Conservation (phyloP, 2,888 invertebrate species). For the Drosophila neotestacea region DNA sequence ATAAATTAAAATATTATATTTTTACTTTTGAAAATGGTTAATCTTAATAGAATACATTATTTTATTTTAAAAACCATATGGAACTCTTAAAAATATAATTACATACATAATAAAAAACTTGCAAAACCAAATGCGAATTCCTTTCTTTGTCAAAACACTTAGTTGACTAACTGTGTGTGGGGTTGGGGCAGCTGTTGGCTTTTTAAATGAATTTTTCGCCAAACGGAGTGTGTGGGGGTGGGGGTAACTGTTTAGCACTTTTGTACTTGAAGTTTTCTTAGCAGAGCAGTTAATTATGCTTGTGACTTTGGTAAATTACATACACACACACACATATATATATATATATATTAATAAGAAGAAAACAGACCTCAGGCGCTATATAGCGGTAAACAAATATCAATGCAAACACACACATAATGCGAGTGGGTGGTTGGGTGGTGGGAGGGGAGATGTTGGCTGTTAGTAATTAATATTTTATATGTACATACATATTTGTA, state of each 20-base stretch:
- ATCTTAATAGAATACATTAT: too few relatives aligned
- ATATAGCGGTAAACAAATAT: slow-evolving; percentile 57
- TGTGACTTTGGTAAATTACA: slow-evolving; percentile 52
- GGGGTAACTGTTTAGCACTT: slow-evolving; percentile 3
- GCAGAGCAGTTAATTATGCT: slow-evolving; percentile 71
- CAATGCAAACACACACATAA: slow-evolving; percentile 27
- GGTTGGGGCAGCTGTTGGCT: slow-evolving; percentile 43
- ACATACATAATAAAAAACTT: too few relatives aligned
- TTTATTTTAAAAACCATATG: too few relatives aligned
- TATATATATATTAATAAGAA: slow-evolving; percentile 8
- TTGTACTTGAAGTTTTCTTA: slow-evolving; percentile 9
- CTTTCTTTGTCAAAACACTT: too few relatives aligned
- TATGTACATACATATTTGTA: slow-evolving; percentile 29
- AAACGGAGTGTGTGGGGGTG: not conserved
- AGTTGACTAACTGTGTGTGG: too few relatives aligned
- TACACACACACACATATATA: slow-evolving; percentile 7
- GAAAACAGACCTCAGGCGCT: slow-evolving; percentile 57
- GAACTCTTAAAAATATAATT: too few relatives aligned
- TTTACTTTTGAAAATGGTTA: too few relatives aligned
- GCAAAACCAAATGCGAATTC: too few relatives aligned
- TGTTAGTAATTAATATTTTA: slow-evolving; percentile 62
- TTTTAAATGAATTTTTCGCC: slow-evolving; percentile 34
- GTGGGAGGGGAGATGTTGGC: slow-evolving; percentile 14
- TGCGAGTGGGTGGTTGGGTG: slow-evolving; percentile 7
- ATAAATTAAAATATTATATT: too few relatives aligned